A percentile compares a stretch with the other conserved stretches of the same genome.
These are phyloP conservation scores for Phaetusa simplex DNA, from an alignment of 2,113 vertebrate genomes.

Conservation along the genomic window DNA sequence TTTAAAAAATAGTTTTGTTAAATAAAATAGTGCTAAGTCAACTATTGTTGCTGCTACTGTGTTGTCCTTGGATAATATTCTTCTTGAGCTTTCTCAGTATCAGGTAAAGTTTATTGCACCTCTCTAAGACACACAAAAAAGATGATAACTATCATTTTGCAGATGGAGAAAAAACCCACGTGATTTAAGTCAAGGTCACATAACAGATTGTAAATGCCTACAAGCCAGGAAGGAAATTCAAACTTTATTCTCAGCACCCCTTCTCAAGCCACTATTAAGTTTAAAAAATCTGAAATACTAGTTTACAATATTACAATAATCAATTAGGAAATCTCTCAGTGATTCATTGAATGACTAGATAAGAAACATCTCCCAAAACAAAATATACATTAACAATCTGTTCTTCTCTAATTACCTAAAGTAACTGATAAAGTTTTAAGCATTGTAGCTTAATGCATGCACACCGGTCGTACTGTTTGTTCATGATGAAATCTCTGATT, in stretches of 20 bases:
- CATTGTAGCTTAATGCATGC: background rate
- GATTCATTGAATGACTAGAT: background rate
- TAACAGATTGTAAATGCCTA: background rate
- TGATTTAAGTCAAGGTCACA: background rate
- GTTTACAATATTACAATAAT: background rate
- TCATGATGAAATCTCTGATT: background rate
- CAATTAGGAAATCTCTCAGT: background rate
- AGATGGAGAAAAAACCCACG: background rate
- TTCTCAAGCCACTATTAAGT: background rate
- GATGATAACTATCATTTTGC: background rate
- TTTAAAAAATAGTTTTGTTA: background rate
- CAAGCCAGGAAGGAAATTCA: background rate
- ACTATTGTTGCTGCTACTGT: background rate
- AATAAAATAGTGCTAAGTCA: background rate
- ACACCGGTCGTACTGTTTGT: background rate
- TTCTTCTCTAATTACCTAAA: background rate
- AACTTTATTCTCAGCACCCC: background rate
- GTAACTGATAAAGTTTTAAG: background rate
- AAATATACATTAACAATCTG: background rate
- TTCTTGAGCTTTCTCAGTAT: background rate
- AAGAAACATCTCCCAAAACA: background rate
- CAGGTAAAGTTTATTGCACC: background rate
- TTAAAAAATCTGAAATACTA: background rate
- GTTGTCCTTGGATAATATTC: background rate
- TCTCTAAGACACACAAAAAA: background rate